Base-by-base conservation (phyloP, 2,888 invertebrate genomes). In the Cynaeus angustus region DNA sequence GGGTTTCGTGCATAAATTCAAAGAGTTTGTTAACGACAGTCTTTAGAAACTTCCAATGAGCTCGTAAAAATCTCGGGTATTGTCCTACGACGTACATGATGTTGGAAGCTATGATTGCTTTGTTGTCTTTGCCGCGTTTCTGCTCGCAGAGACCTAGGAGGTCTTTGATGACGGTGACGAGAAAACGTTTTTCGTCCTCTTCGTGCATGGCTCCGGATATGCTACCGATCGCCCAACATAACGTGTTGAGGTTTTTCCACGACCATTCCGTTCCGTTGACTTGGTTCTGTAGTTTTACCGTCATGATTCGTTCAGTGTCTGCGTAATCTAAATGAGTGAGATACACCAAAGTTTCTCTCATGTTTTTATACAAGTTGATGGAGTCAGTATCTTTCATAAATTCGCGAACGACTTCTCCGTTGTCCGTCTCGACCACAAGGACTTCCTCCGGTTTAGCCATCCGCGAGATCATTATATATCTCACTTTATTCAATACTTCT, bases 381-480 rank as follows among this genome's bases (percentile, higher is more conserved):
- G 99, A 95, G 88, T 99, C 99, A 37, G 99, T 99, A 86, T 99
- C 99, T 86, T 99, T 99, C 97, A 99, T 99, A 84, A 99, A 98
- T 85, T 99, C 99, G 72, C 99, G 88, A 7, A 99, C 99, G 70
- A 99, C 98, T 87, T 99, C 99, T 41, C 99, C 99, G 86, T 99
- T 98, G 84, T 99, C 99, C 87, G 99, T 99, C 86, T 99, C 99
- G 41, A 99, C 99, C 48, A 99, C 98, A 71, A 99, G 89, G 33
- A 99, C 99, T 87, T 99, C 99, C 86, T 99, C 99, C 0, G 99
- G 99, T 85, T 98, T 99, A 12, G 99, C 99, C 99, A 99, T 99
- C 79, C 99, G 91, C 70, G 97, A 97, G 82, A 99, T 99, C 98
- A 99, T 99, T 50, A 98, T 97, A 81, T 95, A 95, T 45, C 99